phyloP scores from a whole-genome alignment of 2,797 vertebrate species.

The Peromyscus aztecus region DNA sequence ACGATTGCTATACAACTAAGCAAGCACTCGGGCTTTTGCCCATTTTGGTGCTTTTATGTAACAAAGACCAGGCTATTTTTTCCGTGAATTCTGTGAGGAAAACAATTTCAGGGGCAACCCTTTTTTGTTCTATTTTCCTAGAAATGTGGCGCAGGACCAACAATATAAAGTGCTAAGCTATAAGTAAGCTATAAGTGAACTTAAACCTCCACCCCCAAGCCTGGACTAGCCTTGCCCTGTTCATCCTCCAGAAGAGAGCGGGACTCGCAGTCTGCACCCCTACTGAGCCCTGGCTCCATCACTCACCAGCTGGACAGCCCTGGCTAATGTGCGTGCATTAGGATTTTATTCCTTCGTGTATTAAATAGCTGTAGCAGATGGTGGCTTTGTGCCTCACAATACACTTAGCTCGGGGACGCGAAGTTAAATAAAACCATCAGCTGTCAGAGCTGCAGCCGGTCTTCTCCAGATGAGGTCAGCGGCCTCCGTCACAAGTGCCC shows the following conservation, averaged over 20 bases:
- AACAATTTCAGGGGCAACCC: background rate
- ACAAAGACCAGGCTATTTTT: background rate
- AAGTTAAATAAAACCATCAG: conserved; percentile 7
- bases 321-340: background rate
- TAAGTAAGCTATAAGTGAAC: background rate
- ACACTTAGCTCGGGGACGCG: background rate
- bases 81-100: background rate
- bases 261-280: background rate
- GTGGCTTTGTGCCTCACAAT: background rate
- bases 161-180: background rate
- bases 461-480: background rate
- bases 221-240: background rate
- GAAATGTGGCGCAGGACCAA: background rate
- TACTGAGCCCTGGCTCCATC: background rate
- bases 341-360: background rate
- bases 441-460: background rate
- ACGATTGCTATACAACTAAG: background rate
- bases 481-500: background rate
- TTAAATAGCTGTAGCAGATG: background rate
- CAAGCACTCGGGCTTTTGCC: background rate
- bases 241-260: background rate
- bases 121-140: background rate
- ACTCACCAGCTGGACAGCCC: background rate
- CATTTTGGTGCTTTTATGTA: background rate
- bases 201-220: background rate